A percentile compares a stretch with the other conserved stretches of the same genome.
Evolutionary conservation across 2,888 invertebrate genomes (phyloP).

Genomic region (Rhagonycha lutea): DNA sequence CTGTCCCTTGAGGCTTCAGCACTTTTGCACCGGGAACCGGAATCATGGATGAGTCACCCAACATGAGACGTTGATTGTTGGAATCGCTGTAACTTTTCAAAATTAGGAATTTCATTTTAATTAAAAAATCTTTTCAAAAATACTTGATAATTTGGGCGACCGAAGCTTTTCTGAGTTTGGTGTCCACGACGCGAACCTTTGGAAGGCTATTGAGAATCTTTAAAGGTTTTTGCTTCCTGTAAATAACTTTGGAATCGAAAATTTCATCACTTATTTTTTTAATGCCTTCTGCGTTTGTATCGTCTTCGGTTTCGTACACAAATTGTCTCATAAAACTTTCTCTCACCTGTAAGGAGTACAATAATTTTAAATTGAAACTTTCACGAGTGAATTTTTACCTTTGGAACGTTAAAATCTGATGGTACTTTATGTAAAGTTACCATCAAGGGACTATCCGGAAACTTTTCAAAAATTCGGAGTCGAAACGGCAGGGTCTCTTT

Average conservation of each 20-base stretch:
- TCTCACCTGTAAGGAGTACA: slow-evolving; percentile 66
- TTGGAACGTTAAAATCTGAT: slow-evolving; percentile 87
- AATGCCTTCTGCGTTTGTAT: slow-evolving; percentile 68
- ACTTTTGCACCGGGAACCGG: slow-evolving; percentile 79
- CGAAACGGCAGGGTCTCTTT: slow-evolving; percentile 96
- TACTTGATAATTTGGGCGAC: slow-evolving; percentile 89
- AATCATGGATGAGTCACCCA: slow-evolving; percentile 93
- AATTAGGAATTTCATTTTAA: not conserved
- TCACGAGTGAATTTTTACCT: slow-evolving; percentile 60
- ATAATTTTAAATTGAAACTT: not conserved
- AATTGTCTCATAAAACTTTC: slow-evolving; percentile 99
- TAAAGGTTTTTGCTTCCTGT: slow-evolving; percentile 82
- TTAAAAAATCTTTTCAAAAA: slow-evolving; percentile 35
- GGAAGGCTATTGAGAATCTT: slow-evolving; percentile 81
- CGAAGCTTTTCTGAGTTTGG: slow-evolving; percentile 78
- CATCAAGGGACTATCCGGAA: slow-evolving; percentile 99
- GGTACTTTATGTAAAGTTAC: slow-evolving; percentile 92
- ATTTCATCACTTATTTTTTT: slow-evolving; percentile 64
- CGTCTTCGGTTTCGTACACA: slow-evolving; percentile 84
- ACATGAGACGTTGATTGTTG: slow-evolving; percentile 87
- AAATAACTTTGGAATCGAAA: slow-evolving; percentile 74
- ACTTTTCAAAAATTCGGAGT: slow-evolving; percentile 94
- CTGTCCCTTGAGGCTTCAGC: slow-evolving; percentile 85
- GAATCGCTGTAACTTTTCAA: slow-evolving; percentile 71
- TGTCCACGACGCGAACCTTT: slow-evolving; percentile 80